A percentile compares a stretch with the other conserved stretches of the same genome.
phyloP scores from a whole-genome alignment of 2,888 invertebrate species.

The Sinelater perroti region DNA sequence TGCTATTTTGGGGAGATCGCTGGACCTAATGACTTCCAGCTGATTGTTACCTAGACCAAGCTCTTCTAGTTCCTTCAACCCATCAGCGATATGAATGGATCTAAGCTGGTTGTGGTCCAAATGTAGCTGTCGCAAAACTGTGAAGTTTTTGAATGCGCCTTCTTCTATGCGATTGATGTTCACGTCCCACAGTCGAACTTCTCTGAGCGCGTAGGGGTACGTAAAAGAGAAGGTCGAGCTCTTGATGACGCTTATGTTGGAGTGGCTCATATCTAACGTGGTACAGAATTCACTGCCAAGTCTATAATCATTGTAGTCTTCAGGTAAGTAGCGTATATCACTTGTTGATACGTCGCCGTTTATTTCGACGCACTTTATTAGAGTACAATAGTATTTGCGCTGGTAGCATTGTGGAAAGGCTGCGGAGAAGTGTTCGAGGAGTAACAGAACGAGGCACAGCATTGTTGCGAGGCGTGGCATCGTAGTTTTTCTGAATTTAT shows the following conservation, averaged over 20 bases:
- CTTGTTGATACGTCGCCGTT: not conserved
- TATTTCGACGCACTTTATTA: conserved; percentile 18
- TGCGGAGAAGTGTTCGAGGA: no score
- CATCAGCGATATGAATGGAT: conserved; percentile 51
- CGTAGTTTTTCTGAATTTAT: no score
- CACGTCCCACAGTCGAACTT: not conserved
- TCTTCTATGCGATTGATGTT: not conserved
- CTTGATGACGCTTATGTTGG: not conserved
- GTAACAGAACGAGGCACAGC: no score
- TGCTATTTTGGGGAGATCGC: not conserved
- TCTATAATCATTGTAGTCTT: no score
- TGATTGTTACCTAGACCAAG: conserved; percentile 54
- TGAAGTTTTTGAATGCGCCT: not conserved
- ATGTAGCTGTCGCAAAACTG: not conserved
- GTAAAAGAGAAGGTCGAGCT: not conserved
- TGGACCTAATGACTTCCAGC: conserved; percentile 42
- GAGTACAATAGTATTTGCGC: not conserved
- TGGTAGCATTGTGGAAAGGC: conserved; percentile 15
- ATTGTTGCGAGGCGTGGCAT: no score
- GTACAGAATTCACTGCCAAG: no score
- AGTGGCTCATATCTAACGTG: conserved; percentile 11
- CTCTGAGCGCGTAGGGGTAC: not conserved
- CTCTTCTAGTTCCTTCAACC: conserved; percentile 52
- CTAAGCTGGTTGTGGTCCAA: conserved; percentile 45
- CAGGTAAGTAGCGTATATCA: not conserved